Conservation (phyloP, 2,113 vertebrate species). For the Xenopus tropicalis region UCB_Xtro_10.0 CM004445.2:28810001-28810500, state of each 20-base stretch:
- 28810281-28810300: no score
- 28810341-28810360: no score
- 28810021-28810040: slow-evolving; percentile 42
- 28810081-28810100: slow-evolving; percentile 28
- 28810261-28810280: background rate
- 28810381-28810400: no score
- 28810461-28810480: no score
- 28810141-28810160: slow-evolving; percentile 21
- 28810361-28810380: no score
- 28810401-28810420: no score
- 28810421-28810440: no score
- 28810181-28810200: slow-evolving; percentile 26
- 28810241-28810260: slow-evolving; percentile 10
- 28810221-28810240: slow-evolving; percentile 7
- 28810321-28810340: no score
- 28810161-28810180: slow-evolving; percentile 20
- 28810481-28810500: no score
- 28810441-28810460: no score
- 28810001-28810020: slow-evolving; percentile 42
- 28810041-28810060: slow-evolving; percentile 33
- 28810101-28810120: slow-evolving; percentile 35
- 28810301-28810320: no score
- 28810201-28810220: slow-evolving; percentile 13
- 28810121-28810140: slow-evolving; percentile 25
- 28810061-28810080: slow-evolving; percentile 30